Evolutionary conservation across 1,140 invertebrate genomes (phyloP).

Genomic region (Aphidius ervi): DNA sequence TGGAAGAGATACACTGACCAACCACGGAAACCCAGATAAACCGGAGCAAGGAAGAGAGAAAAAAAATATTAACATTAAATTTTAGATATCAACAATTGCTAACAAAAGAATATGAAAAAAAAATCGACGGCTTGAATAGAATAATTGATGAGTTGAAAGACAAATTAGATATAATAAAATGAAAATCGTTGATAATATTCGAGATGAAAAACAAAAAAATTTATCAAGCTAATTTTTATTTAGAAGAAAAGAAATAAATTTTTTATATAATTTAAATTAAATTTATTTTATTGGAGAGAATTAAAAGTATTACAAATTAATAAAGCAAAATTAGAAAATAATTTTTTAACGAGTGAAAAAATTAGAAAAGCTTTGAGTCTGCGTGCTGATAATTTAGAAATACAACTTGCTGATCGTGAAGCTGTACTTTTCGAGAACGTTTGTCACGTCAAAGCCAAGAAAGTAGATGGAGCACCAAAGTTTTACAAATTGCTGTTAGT

Average conservation of each 20-base stretch:
- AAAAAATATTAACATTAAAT: too few relatives aligned
- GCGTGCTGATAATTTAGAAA: slow-evolving; percentile 32
- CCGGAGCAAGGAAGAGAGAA: too few relatives aligned
- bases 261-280: neutral
- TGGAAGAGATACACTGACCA: too few relatives aligned
- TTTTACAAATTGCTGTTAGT: slow-evolving; percentile 45
- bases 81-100: slow-evolving; percentile 33
- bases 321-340: slow-evolving; percentile 27
- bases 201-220: slow-evolving; percentile 41
- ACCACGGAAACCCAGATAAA: too few relatives aligned
- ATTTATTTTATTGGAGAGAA: slow-evolving; percentile 24
- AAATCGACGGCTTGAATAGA: slow-evolving; percentile 31
- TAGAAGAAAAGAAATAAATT: neutral
- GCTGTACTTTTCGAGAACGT: slow-evolving; percentile 34
- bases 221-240: slow-evolving; percentile 27
- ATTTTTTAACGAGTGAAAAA: slow-evolving; percentile 29
- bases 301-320: slow-evolving; percentile 28
- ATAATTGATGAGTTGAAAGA: slow-evolving; percentile 35
- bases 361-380: slow-evolving; percentile 24
- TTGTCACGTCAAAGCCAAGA: slow-evolving; percentile 35
- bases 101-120: slow-evolving; percentile 24
- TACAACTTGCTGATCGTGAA: slow-evolving; percentile 34
- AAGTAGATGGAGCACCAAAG: slow-evolving; percentile 39
- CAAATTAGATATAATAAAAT: slow-evolving; percentile 36
- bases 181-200: slow-evolving; percentile 32